phyloP scores from a whole-genome alignment of 2,888 invertebrate genomes.

The Acanthoscelides obtectus region DNA sequence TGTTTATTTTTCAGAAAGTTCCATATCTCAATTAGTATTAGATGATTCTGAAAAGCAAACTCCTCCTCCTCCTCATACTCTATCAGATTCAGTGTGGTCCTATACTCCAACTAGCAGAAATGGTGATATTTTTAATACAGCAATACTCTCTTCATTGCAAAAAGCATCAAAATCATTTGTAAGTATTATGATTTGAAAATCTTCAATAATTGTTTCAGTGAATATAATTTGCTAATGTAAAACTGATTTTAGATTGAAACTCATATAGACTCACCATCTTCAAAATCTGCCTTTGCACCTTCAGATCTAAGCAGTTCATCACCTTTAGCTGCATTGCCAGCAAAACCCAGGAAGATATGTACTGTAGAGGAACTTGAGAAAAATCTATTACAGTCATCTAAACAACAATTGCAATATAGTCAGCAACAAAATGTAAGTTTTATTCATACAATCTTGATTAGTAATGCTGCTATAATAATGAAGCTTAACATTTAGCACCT shows the following conservation, averaged over 20 bases:
- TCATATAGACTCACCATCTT: slow-evolving; percentile 18
- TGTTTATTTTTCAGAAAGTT: slow-evolving; percentile 33
- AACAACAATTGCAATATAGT: slow-evolving; percentile 12
- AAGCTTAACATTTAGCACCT: too few species aligned
- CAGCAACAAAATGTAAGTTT: background rate
- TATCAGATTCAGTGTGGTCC: slow-evolving; percentile 37
- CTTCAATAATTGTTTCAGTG: background rate
- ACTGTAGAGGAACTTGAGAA: slow-evolving; percentile 72
- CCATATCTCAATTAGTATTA: slow-evolving; percentile 35
- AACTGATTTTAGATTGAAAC: slow-evolving; percentile 27
- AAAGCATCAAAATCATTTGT: slow-evolving; percentile 38
- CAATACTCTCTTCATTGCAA: slow-evolving; percentile 32
- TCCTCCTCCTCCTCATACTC: slow-evolving; percentile 27
- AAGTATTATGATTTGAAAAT: slow-evolving; percentile 19
- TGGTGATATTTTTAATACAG: slow-evolving; percentile 31
- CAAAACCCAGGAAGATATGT: slow-evolving; percentile 56
- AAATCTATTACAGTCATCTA: slow-evolving; percentile 53
- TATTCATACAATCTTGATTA: too few species aligned
- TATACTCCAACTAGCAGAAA: slow-evolving; percentile 34
- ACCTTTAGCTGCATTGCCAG: slow-evolving; percentile 8
- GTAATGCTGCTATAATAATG: too few species aligned
- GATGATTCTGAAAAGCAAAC: slow-evolving; percentile 30
- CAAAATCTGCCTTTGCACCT: slow-evolving; percentile 4
- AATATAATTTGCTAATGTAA: background rate
- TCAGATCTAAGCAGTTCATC: slow-evolving; percentile 2